Evolutionary conservation across 1,140 invertebrate species (phyloP).

Genomic region (Campodea augens): DNA sequence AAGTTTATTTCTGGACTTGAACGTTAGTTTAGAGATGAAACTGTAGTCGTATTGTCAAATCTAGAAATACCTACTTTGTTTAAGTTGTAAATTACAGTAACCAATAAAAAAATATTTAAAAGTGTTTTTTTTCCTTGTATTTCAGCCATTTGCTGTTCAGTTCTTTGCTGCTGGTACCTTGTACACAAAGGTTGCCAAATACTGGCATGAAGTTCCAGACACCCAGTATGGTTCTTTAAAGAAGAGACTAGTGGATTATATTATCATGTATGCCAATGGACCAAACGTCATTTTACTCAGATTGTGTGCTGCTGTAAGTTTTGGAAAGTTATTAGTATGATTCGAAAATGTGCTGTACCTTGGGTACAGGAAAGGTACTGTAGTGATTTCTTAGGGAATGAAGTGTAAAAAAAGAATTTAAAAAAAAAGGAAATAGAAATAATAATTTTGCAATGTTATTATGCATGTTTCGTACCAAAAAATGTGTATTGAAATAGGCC

Average conservation of each 20-base stretch:
- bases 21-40: no score
- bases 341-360: no score
- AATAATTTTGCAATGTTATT: no score
- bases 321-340: constrained; percentile 4
- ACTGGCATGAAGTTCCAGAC: constrained; percentile 62
- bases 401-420: no score
- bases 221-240: constrained; percentile 53
- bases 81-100: constrained; percentile 5
- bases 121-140: constrained; percentile 12
- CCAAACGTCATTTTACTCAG: constrained; percentile 67
- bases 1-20: neutral
- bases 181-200: constrained; percentile 65
- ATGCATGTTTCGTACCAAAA: no score
- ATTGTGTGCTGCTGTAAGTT: constrained; percentile 65
- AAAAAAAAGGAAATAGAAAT: no score
- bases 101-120: constrained; percentile 10
- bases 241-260: constrained; percentile 48
- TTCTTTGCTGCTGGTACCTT: constrained; percentile 81
- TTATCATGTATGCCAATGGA: constrained; percentile 50
- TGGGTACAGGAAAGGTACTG: no score
- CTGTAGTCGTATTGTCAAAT: no score
- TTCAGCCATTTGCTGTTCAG: constrained; percentile 63
- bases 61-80: constrained; percentile 5
- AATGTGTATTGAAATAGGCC: no score
- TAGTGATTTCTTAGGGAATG: no score